Conservation (phyloP, 2,797 vertebrate genomes). For the Orientallactaga sibirica region DNA sequence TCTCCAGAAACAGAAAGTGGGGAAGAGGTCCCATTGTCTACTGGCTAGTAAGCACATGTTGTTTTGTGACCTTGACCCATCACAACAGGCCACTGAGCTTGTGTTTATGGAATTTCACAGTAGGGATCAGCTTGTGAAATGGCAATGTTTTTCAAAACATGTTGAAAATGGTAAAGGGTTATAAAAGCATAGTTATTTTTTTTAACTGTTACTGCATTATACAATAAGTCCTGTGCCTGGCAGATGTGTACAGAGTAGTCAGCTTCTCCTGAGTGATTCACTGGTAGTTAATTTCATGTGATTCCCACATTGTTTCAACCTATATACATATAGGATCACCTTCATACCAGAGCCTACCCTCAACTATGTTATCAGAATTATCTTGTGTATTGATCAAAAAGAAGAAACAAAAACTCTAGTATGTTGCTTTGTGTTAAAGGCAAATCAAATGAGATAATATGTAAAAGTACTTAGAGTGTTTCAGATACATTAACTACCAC, state of each 20-base stretch:
- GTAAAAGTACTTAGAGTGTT: neutral
- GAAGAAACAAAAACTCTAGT: neutral
- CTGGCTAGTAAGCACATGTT: neutral
- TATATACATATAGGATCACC: neutral
- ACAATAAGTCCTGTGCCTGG: neutral
- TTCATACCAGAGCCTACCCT: neutral
- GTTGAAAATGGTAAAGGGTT: neutral
- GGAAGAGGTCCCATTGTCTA: neutral
- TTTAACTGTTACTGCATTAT: neutral
- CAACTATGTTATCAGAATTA: neutral
- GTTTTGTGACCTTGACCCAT: neutral
- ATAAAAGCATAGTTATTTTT: neutral
- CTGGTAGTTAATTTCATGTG: neutral
- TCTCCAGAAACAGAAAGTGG: neutral
- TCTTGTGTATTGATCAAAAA: neutral
- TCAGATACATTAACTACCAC: neutral
- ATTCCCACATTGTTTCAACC: neutral
- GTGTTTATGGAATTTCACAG: neutral
- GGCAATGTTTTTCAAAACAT: neutral
- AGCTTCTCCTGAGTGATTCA: neutral
- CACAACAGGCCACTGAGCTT: neutral
- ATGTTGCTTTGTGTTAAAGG: neutral
- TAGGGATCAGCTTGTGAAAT: neutral
- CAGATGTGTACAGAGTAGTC: neutral
- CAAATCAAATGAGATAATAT: neutral